Conservation (phyloP, 1,140 invertebrate genomes). For the Drosophila sproati region DNA sequence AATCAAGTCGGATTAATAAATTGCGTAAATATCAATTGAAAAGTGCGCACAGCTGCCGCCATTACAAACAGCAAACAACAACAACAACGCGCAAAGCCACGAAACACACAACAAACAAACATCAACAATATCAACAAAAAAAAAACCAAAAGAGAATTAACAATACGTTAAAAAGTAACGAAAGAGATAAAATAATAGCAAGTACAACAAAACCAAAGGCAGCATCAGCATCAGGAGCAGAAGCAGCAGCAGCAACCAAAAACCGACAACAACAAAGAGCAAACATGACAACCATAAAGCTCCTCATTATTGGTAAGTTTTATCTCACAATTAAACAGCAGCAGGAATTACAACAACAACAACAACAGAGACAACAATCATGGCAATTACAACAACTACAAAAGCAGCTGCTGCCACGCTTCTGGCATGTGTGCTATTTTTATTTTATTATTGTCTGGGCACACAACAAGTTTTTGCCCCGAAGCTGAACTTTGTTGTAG, state of each 20-base stretch:
- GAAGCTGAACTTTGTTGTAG: slow-evolving; percentile 1
- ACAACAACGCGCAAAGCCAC: background rate
- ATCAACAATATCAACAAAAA: slow-evolving; percentile 17
- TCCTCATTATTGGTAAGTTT: slow-evolving; percentile 84
- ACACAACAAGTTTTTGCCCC: slow-evolving; percentile 5
- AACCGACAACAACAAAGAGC: slow-evolving; percentile 39
- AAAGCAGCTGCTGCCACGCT: slow-evolving; percentile 8
- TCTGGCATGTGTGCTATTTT: background rate
- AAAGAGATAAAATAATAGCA: slow-evolving; percentile 8
- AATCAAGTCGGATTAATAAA: slow-evolving; percentile 43
- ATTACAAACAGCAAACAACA: slow-evolving; percentile 39
- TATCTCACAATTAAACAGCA: slow-evolving; percentile 79
- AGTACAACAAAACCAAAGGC: background rate
- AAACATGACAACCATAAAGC: slow-evolving; percentile 80
- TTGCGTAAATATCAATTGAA: slow-evolving; percentile 62
- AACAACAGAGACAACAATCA: background rate
- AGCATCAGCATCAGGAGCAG: background rate
- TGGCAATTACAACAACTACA: slow-evolving; percentile 16
- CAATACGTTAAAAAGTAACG: background rate
- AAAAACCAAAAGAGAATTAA: background rate
- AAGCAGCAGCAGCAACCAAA: slow-evolving; percentile 1
- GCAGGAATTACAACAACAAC: slow-evolving; percentile 22
- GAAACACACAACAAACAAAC: slow-evolving; percentile 9
- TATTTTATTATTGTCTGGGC: background rate
- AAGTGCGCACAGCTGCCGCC: slow-evolving; percentile 19